A percentile compares a stretch with the other conserved stretches of the same genome.
These are phyloP conservation scores for Cremastinae sp. DNA, from an alignment of 2,888 invertebrate genomes.

Conservation along the genomic window DNA sequence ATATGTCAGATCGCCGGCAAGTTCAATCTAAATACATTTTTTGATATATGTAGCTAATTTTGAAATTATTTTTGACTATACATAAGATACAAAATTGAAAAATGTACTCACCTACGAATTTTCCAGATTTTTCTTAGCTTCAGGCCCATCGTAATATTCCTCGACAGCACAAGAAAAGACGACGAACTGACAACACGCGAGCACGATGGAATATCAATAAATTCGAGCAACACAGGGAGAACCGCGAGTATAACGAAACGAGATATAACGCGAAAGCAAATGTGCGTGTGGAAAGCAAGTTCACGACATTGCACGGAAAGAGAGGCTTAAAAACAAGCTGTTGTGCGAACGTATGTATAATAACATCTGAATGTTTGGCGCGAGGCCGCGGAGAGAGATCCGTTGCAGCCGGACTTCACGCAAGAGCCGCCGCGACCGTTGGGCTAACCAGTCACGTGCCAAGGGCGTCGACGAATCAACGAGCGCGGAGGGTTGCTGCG, in stretches of 20 bases:
- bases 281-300: conserved; percentile 6
- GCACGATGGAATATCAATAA: conserved; percentile 15
- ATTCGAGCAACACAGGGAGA: conserved; percentile 17
- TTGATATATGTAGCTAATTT: too few species aligned
- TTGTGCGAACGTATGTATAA: conserved; percentile 51
- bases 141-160: conserved; percentile 56
- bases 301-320: conserved; percentile 50
- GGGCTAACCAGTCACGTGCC: conserved; percentile 66
- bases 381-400: conserved; percentile 4
- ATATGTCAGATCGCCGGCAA: too few species aligned
- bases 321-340: conserved; percentile 62
- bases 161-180: not conserved
- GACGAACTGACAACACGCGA: not conserved
- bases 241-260: conserved; percentile 18
- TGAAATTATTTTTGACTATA: too few species aligned
- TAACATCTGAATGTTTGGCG: conserved; percentile 33
- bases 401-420: conserved; percentile 64
- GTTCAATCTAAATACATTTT: too few species aligned
- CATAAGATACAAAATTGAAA: too few species aligned
- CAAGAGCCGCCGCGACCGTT: conserved; percentile 67
- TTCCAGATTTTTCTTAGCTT: conserved; percentile 59
- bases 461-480: conserved; percentile 60
- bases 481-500: conserved; percentile 36
- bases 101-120: conserved; percentile 62
- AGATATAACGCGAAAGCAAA: conserved; percentile 12